Conservation (phyloP, 2,113 vertebrate species). For the Phodopus roborovskii region DNA sequence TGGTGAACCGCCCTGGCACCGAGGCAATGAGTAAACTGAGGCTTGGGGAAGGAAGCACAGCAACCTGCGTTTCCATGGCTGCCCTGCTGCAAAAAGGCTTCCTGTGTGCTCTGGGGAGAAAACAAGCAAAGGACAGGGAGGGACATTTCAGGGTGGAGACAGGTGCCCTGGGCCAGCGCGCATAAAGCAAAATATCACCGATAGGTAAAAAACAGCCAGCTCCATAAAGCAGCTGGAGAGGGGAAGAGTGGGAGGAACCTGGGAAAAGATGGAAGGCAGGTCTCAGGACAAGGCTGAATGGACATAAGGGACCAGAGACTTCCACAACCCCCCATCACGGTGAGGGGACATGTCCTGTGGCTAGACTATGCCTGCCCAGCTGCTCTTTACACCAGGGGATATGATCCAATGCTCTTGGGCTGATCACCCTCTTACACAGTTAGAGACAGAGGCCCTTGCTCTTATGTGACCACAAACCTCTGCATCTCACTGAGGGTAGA, state of each 20-base stretch:
- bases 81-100: rapidly evolving
- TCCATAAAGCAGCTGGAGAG: neutral
- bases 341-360: neutral
- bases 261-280: neutral
- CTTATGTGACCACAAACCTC: neutral
- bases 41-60: neutral
- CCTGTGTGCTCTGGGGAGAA: slow-evolving; percentile 14
- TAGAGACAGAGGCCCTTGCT: neutral
- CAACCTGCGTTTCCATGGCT: too few species aligned
- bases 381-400: rapidly evolving
- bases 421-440: too few species aligned
- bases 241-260: too few species aligned
- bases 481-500: neutral
- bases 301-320: neutral
- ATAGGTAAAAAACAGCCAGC: neutral
- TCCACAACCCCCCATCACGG: neutral
- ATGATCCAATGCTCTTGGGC: rapidly evolving
- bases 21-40: neutral
- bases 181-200: neutral
- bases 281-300: neutral
- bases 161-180: neutral
- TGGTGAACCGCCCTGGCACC: neutral
- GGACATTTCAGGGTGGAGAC: neutral
- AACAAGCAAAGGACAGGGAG: slow-evolving; percentile 37
- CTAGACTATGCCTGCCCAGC: neutral